Base-by-base conservation (phyloP, 2,797 vertebrate species). In the Thripadectes ignobilis region DNA sequence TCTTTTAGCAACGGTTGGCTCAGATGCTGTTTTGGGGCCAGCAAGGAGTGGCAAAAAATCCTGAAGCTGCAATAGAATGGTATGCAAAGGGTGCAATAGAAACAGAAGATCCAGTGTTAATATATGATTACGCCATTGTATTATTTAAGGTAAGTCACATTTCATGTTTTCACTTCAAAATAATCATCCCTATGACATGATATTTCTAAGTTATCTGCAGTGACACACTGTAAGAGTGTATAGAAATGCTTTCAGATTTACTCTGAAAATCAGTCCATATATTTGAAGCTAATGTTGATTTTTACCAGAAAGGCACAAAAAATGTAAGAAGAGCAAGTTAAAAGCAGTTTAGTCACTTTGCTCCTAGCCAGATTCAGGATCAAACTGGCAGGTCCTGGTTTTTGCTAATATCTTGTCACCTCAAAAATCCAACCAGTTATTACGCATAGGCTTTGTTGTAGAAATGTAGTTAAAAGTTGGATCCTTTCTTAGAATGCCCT, bases 21-120 rank as follows among this genome's bases (percentile, higher is more conserved):
- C 97, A 97, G 86, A 98, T 99, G 98, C 97, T 99, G 52, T 99
- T 98, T 95, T 99, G 98, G 98, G 99, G 99, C 39, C 98, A 98
- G 36, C 98, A 98, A 72, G 99, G 99, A n/a, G 97, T 99, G 76
- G 95, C 97, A 34, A 99, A 99, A 98, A 98, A 99, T 92, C 94
- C 97, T 0, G 96, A 82, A 74, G 97, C 97, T 1, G 99, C 99
- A 1, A 92, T 98, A n/a, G 98, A 98, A 91, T 99, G 99, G 99
- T 98, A 98, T 12, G 98, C 98, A 88, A 98, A 97, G 92, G 98
- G 98, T 4, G 99, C 99, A 20, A 97, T 97, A 97, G 98, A 99
- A 97, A 99, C 98, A 67, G 98, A 97, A 76, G 98, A 99, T 78
- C 98, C 99, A 1, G 92, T 97, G 0, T 95, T 98, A 45, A 98